Evolutionary conservation across 2,113 vertebrate species (phyloP).

Genomic region (Myotis brandtii): DNA sequence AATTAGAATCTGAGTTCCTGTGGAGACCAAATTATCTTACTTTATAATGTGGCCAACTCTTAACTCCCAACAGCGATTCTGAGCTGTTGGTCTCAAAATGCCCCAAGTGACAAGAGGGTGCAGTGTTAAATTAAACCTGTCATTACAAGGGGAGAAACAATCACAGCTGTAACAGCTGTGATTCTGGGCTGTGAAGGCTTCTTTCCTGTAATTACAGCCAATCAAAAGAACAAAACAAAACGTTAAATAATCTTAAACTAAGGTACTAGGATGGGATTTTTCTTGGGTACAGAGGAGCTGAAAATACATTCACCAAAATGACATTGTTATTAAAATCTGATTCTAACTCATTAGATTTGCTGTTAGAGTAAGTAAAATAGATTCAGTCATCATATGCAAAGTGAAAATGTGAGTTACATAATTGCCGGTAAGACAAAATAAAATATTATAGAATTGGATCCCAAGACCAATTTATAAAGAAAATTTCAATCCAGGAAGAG

Average conservation of each 20-base stretch:
- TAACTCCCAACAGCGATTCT: neutral
- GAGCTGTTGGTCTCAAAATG: neutral
- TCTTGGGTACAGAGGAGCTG: neutral
- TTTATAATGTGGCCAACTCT: neutral
- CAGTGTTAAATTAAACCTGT: slow-evolving; percentile 16
- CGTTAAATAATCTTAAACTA: neutral
- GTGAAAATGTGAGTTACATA: slow-evolving; percentile 1
- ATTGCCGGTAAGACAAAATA: slow-evolving; percentile 18
- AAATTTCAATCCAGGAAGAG: neutral
- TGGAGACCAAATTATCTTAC: slow-evolving; percentile 49
- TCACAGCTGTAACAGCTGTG: neutral
- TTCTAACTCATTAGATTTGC: neutral
- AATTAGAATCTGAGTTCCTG: slow-evolving; percentile 58
- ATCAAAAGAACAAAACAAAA: slow-evolving; percentile 14
- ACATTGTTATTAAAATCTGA: slow-evolving; percentile 20
- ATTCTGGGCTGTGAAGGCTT: neutral
- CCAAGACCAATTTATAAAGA: neutral
- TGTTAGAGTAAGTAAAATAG: neutral
- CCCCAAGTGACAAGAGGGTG: neutral
- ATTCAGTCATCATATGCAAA: neutral
- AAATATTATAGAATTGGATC: neutral
- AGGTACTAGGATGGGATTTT: neutral
- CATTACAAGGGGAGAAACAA: neutral
- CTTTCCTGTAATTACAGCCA: neutral
- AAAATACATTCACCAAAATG: slow-evolving; percentile 3